Conservation (phyloP, 1,140 invertebrate species). For the Archivesica marissinica region DNA sequence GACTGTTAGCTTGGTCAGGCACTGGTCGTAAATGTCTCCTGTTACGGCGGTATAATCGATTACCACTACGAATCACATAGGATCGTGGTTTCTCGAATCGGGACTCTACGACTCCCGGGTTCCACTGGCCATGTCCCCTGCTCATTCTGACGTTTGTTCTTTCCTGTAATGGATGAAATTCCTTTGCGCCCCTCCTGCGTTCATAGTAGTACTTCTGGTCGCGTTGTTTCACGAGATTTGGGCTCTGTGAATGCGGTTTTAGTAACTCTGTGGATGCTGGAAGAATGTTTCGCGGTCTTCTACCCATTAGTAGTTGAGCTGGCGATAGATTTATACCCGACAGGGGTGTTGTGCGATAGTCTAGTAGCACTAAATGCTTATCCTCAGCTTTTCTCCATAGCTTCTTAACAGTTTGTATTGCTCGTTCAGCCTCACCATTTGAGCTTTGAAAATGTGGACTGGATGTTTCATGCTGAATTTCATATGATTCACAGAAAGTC, state of each 20-base stretch:
- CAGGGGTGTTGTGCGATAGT: slow-evolving; percentile 66
- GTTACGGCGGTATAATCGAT: too few relatives aligned
- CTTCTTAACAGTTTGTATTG: slow-evolving; percentile 69
- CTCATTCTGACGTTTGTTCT: too few relatives aligned
- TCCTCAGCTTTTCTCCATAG: too few relatives aligned
- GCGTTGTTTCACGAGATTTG: slow-evolving; percentile 38
- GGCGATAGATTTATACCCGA: slow-evolving; percentile 63
- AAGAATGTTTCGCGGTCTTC: slow-evolving; percentile 62
- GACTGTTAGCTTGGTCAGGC: too few relatives aligned
- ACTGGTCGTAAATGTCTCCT: too few relatives aligned
- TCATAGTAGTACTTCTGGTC: slow-evolving; percentile 60
- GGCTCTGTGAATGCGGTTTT: slow-evolving; percentile 52
- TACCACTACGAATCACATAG: too few relatives aligned
- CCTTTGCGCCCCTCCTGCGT: slow-evolving; percentile 20
- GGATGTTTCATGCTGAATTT: slow-evolving; percentile 64
- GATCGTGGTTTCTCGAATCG: too few relatives aligned
- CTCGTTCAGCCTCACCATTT: slow-evolving; percentile 67
- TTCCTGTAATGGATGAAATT: too few relatives aligned
- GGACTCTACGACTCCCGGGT: too few relatives aligned
- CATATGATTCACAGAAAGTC: slow-evolving; percentile 51
- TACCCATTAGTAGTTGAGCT: slow-evolving; percentile 66
- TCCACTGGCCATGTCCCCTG: too few relatives aligned
- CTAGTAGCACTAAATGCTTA: slow-evolving; percentile 56
- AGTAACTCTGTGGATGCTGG: slow-evolving; percentile 54
- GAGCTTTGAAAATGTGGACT: slow-evolving; percentile 66